Evolutionary conservation across 2,113 vertebrate species (phyloP), one percentile per base, ranked within the genome.

Genomic region (Pitta sordida): DNA sequence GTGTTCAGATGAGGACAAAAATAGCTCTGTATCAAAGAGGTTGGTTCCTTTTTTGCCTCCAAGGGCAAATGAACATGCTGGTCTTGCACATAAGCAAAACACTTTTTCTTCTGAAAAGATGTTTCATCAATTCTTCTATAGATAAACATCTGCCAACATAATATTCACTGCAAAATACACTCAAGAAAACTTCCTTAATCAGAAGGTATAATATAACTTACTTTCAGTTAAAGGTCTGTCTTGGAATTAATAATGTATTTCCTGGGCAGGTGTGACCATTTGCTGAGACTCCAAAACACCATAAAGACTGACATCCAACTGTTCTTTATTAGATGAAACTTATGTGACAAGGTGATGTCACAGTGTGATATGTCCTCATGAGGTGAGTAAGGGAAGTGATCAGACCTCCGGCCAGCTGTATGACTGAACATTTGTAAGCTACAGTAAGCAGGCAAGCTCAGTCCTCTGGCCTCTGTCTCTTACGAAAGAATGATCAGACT

Each of bases 1-100:
- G 91, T 90, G 93, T 91, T 97, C 90, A 92, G 87, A 95, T 58
- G 39, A 95, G 89, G 95, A 94, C 89, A 96, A 97, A 98, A 97
- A 98, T 97, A 97, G 89, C 82, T 80, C 86, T 41, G 46, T 83
- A 94, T 86, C 91, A 86, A 87, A 96, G 85, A 93, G 26, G 30
- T 29, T 92, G 81, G 88, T 83, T 95, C 91, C 70, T 94, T 84
- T 84, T 92, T 97, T 95, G 86, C 93, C 94, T 97, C 91, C 93
- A 95, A 97, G 95, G 96, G 88, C 95, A 97, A 96, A 92, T 76
- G 87, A 95, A 96, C 90, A 81, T 74, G 81, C 94, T 91, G 78
- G 94, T 84, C 86, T 93, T 77, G 85, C 91, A 95, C 48, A 85
- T 86, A 95, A 93, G 86, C 94, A 97, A 97, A 96, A 94, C 68